Evolutionary conservation across 2,797 vertebrate species (phyloP).

Genomic region (Leucoraja ocellata): DNA sequence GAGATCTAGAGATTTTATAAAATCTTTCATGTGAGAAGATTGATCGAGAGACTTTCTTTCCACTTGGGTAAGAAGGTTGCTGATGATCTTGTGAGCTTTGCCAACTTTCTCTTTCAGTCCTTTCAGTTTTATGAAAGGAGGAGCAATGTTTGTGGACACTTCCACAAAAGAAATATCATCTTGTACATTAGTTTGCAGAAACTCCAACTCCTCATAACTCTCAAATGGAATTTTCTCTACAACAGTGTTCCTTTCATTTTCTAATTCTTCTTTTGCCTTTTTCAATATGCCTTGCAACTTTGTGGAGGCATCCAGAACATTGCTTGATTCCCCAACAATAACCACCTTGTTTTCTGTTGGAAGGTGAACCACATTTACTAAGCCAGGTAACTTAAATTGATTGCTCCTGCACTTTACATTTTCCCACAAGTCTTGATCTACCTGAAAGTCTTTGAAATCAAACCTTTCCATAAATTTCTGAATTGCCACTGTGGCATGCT

Average conservation of each 20-base stretch:
- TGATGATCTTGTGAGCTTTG: constrained; percentile 44
- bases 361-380: constrained; percentile 40
- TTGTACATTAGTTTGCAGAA: constrained; percentile 43
- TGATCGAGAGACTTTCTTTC: constrained; percentile 42
- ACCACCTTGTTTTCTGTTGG: constrained; percentile 40
- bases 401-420: constrained; percentile 40
- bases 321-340: constrained; percentile 44
- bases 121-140: constrained; percentile 44
- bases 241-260: constrained; percentile 46
- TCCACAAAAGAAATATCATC: constrained; percentile 43
- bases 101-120: constrained; percentile 45
- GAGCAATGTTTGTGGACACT: constrained; percentile 43
- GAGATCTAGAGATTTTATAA: constrained; percentile 47
- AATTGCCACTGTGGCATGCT: constrained; percentile 40
- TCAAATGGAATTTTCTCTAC: constrained; percentile 44
- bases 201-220: constrained; percentile 44
- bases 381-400: constrained; percentile 33
- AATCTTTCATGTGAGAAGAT: constrained; percentile 42
- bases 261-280: constrained; percentile 42
- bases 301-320: constrained; percentile 36
- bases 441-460: constrained; percentile 35
- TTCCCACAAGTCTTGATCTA: constrained; percentile 47
- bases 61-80: constrained; percentile 41
- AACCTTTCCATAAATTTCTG: constrained; percentile 44
- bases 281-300: constrained; percentile 43